Conservation (phyloP, 2,797 vertebrate species). For the Microhierax caerulescens region DNA sequence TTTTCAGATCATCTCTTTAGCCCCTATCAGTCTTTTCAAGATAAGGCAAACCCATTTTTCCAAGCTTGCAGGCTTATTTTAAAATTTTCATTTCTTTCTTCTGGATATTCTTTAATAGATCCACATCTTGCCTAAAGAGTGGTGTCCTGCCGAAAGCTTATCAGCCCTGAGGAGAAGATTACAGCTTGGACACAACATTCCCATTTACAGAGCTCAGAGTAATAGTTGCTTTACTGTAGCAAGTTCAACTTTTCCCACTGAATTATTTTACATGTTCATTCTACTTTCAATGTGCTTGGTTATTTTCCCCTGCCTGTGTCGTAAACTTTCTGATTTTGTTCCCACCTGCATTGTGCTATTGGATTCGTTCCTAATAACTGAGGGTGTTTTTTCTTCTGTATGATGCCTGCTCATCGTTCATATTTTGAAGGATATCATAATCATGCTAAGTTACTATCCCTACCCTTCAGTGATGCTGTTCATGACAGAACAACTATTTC, state of each 20-base stretch:
- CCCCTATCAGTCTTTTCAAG: constrained; percentile 7
- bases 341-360: neutral
- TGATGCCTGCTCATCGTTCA: neutral
- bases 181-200: constrained; percentile 30
- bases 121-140: constrained; percentile 43
- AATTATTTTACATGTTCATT: constrained; percentile 17
- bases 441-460: neutral
- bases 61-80: constrained; percentile 32
- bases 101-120: constrained; percentile 42
- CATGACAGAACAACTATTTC: neutral
- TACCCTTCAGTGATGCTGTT: neutral
- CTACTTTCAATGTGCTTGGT: neutral
- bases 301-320: neutral
- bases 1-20: constrained; percentile 42
- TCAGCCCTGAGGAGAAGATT: constrained; percentile 29
- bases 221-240: neutral
- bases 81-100: constrained; percentile 43
- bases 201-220: constrained; percentile 11
- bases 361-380: neutral
- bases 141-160: constrained; percentile 17
- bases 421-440: neutral
- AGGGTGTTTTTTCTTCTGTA: neutral
- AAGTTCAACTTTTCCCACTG: neutral
- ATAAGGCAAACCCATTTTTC: constrained; percentile 46
- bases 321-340: neutral